Evolutionary conservation across 2,797 vertebrate species (phyloP).

Genomic region (Tokudaia muenninki): DNA sequence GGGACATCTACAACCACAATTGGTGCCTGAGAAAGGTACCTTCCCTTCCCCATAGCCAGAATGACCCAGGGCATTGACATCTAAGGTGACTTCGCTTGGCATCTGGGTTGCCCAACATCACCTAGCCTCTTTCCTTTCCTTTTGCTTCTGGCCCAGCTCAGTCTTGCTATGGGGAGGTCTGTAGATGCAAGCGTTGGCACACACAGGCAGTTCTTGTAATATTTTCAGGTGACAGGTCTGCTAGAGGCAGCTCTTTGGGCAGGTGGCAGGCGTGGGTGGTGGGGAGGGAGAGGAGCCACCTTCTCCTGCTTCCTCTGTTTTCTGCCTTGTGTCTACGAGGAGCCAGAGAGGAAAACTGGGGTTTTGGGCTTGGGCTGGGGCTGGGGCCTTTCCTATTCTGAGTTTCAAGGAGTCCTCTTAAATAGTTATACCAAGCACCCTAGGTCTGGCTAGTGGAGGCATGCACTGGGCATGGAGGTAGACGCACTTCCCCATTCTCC

Average conservation of each 20-base stretch:
- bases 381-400: background rate
- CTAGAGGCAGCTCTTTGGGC: conserved; percentile 20
- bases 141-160: background rate
- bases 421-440: background rate
- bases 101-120: background rate
- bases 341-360: background rate
- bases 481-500: background rate
- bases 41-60: background rate
- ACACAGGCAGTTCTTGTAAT: conserved; percentile 12
- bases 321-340: conserved; percentile 3
- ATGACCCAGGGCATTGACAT: background rate
- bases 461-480: background rate
- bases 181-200: background rate
- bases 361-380: background rate
- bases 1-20: background rate
- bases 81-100: background rate
- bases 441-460: background rate
- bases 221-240: conserved; percentile 47
- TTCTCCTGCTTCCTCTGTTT: conserved; percentile 49
- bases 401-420: background rate
- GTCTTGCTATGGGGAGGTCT: background rate
- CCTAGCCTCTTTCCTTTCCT: background rate
- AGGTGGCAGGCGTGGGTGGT: conserved; percentile 15
- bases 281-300: background rate
- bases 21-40: background rate